Evolutionary conservation across 2,888 invertebrate genomes (phyloP), one percentile per base, ranked within the genome.

Genomic region (Mythimna vitellina): DNA sequence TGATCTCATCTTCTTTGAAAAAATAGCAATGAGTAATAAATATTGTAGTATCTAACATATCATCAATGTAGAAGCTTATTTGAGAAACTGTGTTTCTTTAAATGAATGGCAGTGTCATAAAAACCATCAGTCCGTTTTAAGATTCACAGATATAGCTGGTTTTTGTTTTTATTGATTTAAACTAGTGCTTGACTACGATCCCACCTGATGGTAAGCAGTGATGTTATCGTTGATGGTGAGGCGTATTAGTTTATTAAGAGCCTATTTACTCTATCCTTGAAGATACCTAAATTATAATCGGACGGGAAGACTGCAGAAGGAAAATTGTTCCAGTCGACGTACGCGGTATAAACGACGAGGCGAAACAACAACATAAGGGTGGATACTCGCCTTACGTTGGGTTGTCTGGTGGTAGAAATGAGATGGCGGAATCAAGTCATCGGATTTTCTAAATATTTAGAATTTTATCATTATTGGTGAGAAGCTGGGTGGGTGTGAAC

Each of bases 11-110:
- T 62, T 62, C 25, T 61, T 81, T 25, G 10, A 38, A 57, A 25
- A 38, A 79, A 67, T 25, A 32, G 66, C 51, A 73, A 73, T 38
- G 29, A 49, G 32, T 67, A 29, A 76, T n/a, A n/a, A n/a, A n/a
- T n/a, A n/a, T 79, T 53, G 20, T 73, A 10, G 5, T 73, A 22
- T 51, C 32, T n/a, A 49, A 60, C 58, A 38, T 46, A 51, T 61
- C 51, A 57, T 53, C 25, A 64, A 53, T 32, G 35, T 58, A 54
- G 10, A 62, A 22, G 12, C 9, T 70, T 20, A 17, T 46, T 53
- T n/a, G 1, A 12, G 14, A 74, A 57, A 12, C 1, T 46, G 61
- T 58, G 53, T 46, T 49, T 32, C 10, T 29, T 22, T 25, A 7
- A 14, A 56, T 12, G 22, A 12, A 64, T 42, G 14, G 17, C 1